Evolutionary conservation across 2,888 invertebrate species (phyloP), one percentile per base, ranked within the genome.

Genomic region (Philereme vetulata): DNA sequence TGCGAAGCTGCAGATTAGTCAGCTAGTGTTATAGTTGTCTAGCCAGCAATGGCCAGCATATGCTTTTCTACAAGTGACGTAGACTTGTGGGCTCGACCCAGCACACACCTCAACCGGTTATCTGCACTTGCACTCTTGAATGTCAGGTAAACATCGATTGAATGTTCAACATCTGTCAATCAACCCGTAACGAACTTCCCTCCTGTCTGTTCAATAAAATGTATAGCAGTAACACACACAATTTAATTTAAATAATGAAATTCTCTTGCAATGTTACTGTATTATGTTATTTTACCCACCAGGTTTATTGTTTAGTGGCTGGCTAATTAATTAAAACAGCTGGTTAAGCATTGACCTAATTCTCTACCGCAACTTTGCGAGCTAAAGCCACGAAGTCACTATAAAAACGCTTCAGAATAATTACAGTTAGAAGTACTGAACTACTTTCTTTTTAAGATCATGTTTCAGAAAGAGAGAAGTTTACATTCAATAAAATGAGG

Each of bases 141-240:
- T 56, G 56, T 51, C 61, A 56, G 61, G 60, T 61, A 56, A 54
- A 48, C 50, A 51, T 57, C 21, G 21, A 21, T 21, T 1, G 21
- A 21, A 21, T 21, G 21, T 2, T 56, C 32, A 35, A 55, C 48
- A 43, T 49, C 9, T 21, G 38, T 35, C 5, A 8, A 38, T 40
- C 40, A 38, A 54, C 10, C 36, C 32, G 44, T 32, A 43, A 43
- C 9, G 33, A 48, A 49, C 48, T n/a, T 10, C 11, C 9, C 7
- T 21, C 21, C 21, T 1, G 21, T 21, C 2, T 49, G 32, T 55
- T 43, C 21, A 36, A 49, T 43, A 43, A n/a, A 44, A 49, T 49
- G 42, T 21, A 43, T 4, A 38, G 38, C 21, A 21, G 21, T 21
- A 21, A 21, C 21, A 21, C 21, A 21, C 21, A 21, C 21, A 1